phyloP scores from a whole-genome alignment of 2,113 vertebrate species.

The Lamprotornis superbus region DNA sequence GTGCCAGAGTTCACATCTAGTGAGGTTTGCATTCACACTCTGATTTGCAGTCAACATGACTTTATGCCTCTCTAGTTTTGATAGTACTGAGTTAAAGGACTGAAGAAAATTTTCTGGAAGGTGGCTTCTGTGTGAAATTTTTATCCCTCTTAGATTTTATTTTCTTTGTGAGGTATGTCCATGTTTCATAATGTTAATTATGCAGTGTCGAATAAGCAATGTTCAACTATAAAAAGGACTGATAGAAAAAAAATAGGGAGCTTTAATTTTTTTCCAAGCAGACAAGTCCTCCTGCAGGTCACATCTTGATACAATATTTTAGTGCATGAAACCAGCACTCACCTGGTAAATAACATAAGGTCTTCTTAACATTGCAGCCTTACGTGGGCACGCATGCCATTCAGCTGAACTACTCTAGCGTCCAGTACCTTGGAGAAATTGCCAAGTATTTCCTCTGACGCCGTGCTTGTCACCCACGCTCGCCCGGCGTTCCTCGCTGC shows the following conservation, averaged over 20 bases:
- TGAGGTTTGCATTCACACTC: background rate
- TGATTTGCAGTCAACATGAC: background rate
- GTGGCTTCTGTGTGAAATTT: background rate
- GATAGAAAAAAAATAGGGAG: background rate
- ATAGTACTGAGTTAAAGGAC: background rate
- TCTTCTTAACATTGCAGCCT: background rate
- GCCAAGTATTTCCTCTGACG: slow-evolving; percentile 48
- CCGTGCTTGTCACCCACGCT: slow-evolving; percentile 20
- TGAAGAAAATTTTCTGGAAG: background rate
- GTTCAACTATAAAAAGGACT: background rate
- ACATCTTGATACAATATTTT: background rate
- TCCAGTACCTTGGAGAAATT: slow-evolving; percentile 46
- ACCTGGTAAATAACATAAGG: background rate
- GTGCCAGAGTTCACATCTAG: background rate
- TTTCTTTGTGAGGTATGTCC: background rate
- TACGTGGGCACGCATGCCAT: background rate
- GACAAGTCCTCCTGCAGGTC: background rate
- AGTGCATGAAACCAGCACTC: background rate
- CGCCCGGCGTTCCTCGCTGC: background rate
- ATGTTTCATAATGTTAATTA: background rate
- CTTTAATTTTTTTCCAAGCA: background rate
- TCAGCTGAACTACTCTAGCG: background rate
- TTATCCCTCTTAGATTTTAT: background rate
- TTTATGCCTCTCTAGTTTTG: background rate
- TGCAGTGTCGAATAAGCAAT: background rate